These are phyloP conservation scores for Oreochromis grahami DNA, from an alignment of 2,797 vertebrate species.

Conservation along the genomic window DNA sequence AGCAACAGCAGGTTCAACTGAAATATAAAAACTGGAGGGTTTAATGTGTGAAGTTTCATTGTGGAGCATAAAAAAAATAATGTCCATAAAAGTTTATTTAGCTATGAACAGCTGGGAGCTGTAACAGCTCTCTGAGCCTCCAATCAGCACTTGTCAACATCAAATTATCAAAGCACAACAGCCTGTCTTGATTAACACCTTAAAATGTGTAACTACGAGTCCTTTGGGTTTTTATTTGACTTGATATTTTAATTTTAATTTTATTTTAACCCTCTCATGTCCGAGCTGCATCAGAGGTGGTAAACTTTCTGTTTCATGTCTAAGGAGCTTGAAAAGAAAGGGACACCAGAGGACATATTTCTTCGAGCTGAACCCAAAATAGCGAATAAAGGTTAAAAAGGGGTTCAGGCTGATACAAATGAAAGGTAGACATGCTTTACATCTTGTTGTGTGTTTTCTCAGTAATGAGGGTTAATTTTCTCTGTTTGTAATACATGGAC, in stretches of 20 bases:
- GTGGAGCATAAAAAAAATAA: not conserved
- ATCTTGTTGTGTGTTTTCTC: not conserved
- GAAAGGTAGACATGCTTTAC: not conserved
- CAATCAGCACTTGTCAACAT: not conserved
- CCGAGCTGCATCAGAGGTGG: not conserved
- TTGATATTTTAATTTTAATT: not conserved
- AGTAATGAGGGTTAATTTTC: not conserved
- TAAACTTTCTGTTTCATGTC: not conserved
- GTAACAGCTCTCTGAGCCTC: not conserved
- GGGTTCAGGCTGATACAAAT: not conserved
- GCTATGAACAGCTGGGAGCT: conserved; percentile 17
- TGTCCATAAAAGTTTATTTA: not conserved
- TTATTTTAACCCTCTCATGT: not conserved
- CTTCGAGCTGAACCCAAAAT: not conserved
- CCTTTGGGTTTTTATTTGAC: not conserved
- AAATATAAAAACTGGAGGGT: not conserved
- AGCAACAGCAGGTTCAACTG: not conserved
- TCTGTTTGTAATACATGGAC: not conserved
- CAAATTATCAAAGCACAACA: not conserved
- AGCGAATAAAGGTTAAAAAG: not conserved
- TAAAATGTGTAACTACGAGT: not conserved
- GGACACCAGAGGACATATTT: not conserved
- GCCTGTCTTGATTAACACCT: not conserved
- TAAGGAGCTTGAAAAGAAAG: not conserved
- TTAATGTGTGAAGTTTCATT: not conserved